phyloP scores from a whole-genome alignment of 1,140 invertebrate genomes.

The Melitaea cinxia region DNA sequence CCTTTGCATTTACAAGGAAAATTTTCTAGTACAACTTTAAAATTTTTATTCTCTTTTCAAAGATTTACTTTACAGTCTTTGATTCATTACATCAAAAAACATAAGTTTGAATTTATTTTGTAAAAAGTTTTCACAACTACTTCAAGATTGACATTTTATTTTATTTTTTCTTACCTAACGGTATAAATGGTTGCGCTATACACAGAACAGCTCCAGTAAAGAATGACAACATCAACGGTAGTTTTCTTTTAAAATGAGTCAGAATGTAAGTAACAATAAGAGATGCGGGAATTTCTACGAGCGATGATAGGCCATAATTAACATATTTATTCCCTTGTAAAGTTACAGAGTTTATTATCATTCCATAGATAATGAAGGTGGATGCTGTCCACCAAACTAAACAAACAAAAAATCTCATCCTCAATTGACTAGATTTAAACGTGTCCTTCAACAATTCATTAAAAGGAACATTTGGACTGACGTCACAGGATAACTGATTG shows the following conservation, averaged over 20 bases:
- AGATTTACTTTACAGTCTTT: too few species aligned
- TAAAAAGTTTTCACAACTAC: too few species aligned
- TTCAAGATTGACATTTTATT: background rate
- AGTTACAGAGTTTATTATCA: constrained; percentile 89
- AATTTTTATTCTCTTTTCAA: too few species aligned
- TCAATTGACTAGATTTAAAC: constrained; percentile 47
- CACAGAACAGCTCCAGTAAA: constrained; percentile 52
- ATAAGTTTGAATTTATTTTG: too few species aligned
- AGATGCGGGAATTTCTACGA: constrained; percentile 85
- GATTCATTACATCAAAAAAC: too few species aligned
- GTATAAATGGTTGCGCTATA: constrained; percentile 59
- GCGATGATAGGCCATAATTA: constrained; percentile 85
- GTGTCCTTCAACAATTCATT: constrained; percentile 42
- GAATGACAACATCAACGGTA: constrained; percentile 55
- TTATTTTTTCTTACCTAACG: constrained; percentile 15
- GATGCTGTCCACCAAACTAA: constrained; percentile 87
- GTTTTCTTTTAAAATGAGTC: constrained; percentile 56
- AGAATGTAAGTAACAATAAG: constrained; percentile 57
- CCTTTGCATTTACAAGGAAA: too few species aligned
- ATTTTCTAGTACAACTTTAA: too few species aligned
- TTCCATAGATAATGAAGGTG: constrained; percentile 89
- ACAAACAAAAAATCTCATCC: constrained; percentile 78
- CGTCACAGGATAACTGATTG: constrained; percentile 46
- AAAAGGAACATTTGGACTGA: constrained; percentile 34
- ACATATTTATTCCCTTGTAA: constrained; percentile 86